Conservation (phyloP, 2,797 vertebrate genomes). For the Tiaroga cobitis region DNA sequence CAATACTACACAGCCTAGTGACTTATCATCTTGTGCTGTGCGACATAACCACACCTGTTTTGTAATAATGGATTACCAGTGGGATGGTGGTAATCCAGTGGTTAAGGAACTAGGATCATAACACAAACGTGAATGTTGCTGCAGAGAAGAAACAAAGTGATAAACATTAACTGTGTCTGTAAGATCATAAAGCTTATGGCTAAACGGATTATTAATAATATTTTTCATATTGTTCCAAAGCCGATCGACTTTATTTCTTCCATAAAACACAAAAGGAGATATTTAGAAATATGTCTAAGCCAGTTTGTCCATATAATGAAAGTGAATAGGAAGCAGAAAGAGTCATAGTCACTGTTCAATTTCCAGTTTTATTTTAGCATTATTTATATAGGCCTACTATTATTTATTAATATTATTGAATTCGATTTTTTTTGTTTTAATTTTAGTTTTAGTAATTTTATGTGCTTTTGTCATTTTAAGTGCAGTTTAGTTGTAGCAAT, state of each 20-base stretch:
- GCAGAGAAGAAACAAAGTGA: not conserved
- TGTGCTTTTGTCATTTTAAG: not conserved
- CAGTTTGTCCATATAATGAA: not conserved
- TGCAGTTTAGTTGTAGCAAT: not conserved
- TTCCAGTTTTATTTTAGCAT: not conserved
- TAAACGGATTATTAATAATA: not conserved
- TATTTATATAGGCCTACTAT: not conserved
- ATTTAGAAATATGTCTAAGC: not conserved
- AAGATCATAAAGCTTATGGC: not conserved
- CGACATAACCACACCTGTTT: constrained; percentile 41
- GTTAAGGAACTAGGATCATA: constrained; percentile 15
- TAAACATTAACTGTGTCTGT: too few relatives aligned
- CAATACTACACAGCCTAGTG: constrained; percentile 79
- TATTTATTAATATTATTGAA: not conserved
- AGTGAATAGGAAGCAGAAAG: not conserved
- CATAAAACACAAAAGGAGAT: not conserved
- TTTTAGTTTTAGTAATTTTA: not conserved
- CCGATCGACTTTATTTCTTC: not conserved
- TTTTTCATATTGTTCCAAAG: not conserved
- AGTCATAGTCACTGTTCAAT: not conserved
- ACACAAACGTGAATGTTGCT: constrained; percentile 1
- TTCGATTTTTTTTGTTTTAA: too few relatives aligned
- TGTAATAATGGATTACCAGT: constrained; percentile 51
- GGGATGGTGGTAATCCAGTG: constrained; percentile 25
- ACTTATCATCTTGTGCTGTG: constrained; percentile 75